Percentiles rank a stretch among this genome's conserved stretches.
Evolutionary conservation across 2,888 invertebrate genomes (phyloP).

Genomic region (Drosophila subsilvestris): DNA sequence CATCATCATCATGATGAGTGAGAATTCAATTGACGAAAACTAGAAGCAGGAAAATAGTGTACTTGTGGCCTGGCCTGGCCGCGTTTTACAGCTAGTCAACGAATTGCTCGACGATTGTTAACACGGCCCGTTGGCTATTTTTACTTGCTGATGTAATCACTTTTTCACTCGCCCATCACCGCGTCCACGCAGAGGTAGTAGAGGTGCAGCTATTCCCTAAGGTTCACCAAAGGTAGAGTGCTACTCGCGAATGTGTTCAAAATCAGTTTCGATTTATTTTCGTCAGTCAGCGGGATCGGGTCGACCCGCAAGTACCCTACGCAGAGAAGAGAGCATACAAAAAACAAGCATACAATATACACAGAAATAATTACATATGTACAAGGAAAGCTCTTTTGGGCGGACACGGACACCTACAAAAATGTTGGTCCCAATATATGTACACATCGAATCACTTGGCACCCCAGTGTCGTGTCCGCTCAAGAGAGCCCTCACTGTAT

Average conservation of each 20-base stretch:
- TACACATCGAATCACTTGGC: background rate
- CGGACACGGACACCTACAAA: background rate
- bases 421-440: background rate
- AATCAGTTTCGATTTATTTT: constrained; percentile 35
- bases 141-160: constrained; percentile 70
- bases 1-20: background rate
- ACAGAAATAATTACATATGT: constrained; percentile 1
- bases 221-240: constrained; percentile 8
- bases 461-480: background rate
- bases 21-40: background rate
- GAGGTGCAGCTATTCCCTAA: background rate
- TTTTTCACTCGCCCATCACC: constrained; percentile 2
- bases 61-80: background rate
- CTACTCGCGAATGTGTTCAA: constrained; percentile 11
- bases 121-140: constrained; percentile 55
- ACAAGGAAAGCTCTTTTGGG: background rate
- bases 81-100: constrained; percentile 32
- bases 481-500: background rate
- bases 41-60: background rate
- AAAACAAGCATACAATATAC: background rate
- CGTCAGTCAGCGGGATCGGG: constrained; percentile 39
- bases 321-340: background rate
- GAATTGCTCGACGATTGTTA: constrained; percentile 32
- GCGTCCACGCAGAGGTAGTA: background rate
- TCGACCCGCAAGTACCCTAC: constrained; percentile 36